phyloP scores from a whole-genome alignment of 1,140 invertebrate species.

The Lepidurus apus region DNA sequence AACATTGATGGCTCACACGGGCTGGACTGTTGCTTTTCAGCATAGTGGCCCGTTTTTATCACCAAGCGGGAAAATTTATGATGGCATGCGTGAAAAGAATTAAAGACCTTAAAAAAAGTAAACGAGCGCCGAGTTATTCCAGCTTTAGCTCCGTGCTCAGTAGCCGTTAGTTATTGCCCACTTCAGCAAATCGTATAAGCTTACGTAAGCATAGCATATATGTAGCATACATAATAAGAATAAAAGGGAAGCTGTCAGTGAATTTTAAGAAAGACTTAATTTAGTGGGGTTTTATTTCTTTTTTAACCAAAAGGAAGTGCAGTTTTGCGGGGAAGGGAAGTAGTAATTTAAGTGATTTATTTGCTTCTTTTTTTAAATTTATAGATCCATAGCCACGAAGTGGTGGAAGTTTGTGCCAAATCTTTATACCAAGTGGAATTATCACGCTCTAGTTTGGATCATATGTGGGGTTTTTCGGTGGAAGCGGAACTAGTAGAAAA shows the following conservation, averaged over 20 bases:
- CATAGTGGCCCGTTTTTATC: background rate
- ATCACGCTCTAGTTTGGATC: slow-evolving; percentile 75
- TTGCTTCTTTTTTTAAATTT: slow-evolving; percentile 40
- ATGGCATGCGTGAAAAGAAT: slow-evolving; percentile 8
- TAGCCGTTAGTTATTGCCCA: slow-evolving; percentile 11
- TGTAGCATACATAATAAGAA: background rate
- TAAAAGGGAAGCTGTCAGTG: background rate
- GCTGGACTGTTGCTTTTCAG: slow-evolving; percentile 4
- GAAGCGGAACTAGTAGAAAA: slow-evolving; percentile 95
- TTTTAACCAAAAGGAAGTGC: background rate
- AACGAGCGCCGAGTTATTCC: background rate
- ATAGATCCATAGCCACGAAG: slow-evolving; percentile 87
- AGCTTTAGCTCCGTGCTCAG: slow-evolving; percentile 2
- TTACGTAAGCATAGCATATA: background rate
- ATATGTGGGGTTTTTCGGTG: slow-evolving; percentile 96
- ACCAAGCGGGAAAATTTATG: background rate
- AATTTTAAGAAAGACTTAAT: background rate
- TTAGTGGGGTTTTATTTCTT: background rate
- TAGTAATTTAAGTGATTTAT: background rate
- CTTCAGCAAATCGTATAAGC: background rate
- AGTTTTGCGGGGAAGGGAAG: background rate
- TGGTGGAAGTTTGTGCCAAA: slow-evolving; percentile 93
- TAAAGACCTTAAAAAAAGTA: background rate
- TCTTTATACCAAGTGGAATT: slow-evolving; percentile 94
- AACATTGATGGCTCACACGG: background rate